Evolutionary conservation across 2,113 vertebrate genomes (phyloP).

Genomic region (Xyrauchen texanus): DNA sequence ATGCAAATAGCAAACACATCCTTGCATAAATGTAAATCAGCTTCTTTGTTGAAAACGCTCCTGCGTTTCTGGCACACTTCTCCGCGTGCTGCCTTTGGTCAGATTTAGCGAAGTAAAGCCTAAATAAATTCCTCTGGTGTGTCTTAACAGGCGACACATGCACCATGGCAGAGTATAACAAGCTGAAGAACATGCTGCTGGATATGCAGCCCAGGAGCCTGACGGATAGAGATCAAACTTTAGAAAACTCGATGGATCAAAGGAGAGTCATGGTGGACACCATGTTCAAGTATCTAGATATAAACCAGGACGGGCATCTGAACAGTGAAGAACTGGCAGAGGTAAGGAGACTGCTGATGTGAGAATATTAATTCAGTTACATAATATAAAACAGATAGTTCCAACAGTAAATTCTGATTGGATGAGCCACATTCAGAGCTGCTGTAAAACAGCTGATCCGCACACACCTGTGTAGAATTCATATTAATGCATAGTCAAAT

Average conservation of each 20-base stretch:
- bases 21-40: conserved; percentile 1
- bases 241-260: conserved; percentile 70
- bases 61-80: background rate
- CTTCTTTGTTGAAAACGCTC: background rate
- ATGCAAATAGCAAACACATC: conserved; percentile 44
- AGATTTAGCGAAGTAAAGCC: background rate
- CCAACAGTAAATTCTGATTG: too few relatives aligned
- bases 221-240: conserved; percentile 25
- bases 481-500: too few relatives aligned
- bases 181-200: conserved; percentile 85
- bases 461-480: too few relatives aligned
- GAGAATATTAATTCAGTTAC: too few relatives aligned
- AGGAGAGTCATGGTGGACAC: conserved; percentile 80
- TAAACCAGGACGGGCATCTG: conserved; percentile 76
- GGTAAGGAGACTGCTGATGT: conserved; percentile 69
- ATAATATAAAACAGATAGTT: too few relatives aligned
- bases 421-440: too few relatives aligned
- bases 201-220: conserved; percentile 76
- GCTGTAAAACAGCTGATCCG: too few relatives aligned
- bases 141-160: conserved; percentile 78
- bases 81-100: too few relatives aligned
- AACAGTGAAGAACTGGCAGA: conserved; percentile 83
- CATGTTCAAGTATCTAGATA: conserved; percentile 85
- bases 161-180: conserved; percentile 86
- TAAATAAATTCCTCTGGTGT: conserved; percentile 16